phyloP scores from a whole-genome alignment of 2,888 invertebrate species.

The Acrobasis consociella region DNA sequence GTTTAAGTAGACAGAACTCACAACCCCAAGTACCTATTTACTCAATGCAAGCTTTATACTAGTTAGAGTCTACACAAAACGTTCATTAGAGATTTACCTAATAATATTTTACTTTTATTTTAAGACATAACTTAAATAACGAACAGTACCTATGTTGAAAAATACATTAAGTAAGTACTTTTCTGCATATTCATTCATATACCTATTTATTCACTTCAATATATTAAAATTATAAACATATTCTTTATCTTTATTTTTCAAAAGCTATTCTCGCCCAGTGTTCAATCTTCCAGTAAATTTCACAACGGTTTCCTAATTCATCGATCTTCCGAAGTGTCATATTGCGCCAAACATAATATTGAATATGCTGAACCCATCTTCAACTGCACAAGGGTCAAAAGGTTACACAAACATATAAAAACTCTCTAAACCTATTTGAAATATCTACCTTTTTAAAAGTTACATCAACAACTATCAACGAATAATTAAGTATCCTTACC shows the following conservation, averaged over 20 bases:
- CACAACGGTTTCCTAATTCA: slow-evolving; percentile 9
- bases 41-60: no score
- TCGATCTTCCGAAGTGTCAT: slow-evolving; percentile 15
- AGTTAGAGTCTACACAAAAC: no score
- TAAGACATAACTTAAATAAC: no score
- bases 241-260: background rate
- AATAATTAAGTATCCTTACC: no score
- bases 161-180: no score
- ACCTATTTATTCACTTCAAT: background rate
- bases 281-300: slow-evolving; percentile 2
- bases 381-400: slow-evolving; percentile 2
- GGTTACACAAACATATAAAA: slow-evolving; percentile 6
- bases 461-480: background rate
- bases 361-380: background rate
- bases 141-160: no score
- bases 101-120: no score
- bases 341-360: slow-evolving; percentile 10
- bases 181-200: no score
- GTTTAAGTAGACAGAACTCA: no score
- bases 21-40: no score
- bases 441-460: background rate
- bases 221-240: background rate
- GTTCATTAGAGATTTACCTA: no score
- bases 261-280: background rate
- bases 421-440: no score